phyloP scores from a whole-genome alignment of 2,113 vertebrate species.

The Python bivittatus region DNA sequence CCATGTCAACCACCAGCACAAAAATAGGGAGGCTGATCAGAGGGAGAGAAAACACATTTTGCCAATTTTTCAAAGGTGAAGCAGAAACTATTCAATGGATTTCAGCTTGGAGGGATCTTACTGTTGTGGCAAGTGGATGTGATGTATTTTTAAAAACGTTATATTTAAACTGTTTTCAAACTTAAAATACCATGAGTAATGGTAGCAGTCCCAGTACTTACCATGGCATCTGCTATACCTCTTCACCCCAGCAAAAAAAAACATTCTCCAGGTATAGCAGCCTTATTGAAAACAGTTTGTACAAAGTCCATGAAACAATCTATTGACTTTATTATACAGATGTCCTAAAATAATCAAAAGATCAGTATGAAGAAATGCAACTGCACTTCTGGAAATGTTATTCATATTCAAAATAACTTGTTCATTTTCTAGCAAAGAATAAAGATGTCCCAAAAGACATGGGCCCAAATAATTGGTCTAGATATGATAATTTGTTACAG shows the following conservation, averaged over 20 bases:
- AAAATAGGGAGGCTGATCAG: not conserved
- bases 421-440: not conserved
- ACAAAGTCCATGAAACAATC: not conserved
- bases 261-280: not conserved
- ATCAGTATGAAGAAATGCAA: not conserved
- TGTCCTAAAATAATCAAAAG: not conserved
- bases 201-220: not conserved
- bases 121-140: no score
- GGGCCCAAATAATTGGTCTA: not conserved
- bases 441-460: not conserved
- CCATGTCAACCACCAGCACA: no score
- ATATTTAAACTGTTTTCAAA: not conserved
- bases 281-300: not conserved
- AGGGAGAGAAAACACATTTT: not conserved
- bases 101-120: not conserved
- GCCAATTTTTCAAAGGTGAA: not conserved
- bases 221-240: not conserved
- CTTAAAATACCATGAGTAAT: not conserved
- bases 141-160: no score
- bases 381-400: not conserved
- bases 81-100: not conserved
- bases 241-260: not conserved
- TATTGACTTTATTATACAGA: not conserved
- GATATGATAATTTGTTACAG: not conserved
- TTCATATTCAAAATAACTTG: not conserved